phyloP scores from a whole-genome alignment of 1,140 invertebrate species.

The Rhyacophila brunnea region DNA sequence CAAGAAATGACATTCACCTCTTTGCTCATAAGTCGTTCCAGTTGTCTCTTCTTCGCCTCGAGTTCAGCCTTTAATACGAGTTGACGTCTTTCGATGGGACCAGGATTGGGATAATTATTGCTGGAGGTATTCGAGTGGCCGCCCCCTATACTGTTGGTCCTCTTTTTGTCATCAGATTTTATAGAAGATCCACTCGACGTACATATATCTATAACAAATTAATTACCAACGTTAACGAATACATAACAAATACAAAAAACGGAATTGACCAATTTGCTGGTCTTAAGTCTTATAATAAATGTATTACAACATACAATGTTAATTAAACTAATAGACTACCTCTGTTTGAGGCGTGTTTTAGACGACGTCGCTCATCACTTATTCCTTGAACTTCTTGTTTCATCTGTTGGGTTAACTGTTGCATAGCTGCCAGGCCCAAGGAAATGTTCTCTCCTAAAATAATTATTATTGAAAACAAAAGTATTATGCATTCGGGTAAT shows the following conservation, averaged over 20 bases:
- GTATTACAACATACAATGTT: neutral
- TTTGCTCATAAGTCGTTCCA: conserved; percentile 48
- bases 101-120: neutral
- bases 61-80: conserved; percentile 47
- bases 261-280: no score
- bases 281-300: no score
- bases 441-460: conserved; percentile 9
- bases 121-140: conserved; percentile 14
- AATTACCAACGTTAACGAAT: neutral
- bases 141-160: conserved; percentile 45
- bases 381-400: conserved; percentile 31
- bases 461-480: no score
- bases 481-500: no score
- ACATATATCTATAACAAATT: conserved; percentile 18
- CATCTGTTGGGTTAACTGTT: conserved; percentile 25
- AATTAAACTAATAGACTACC: conserved; percentile 5
- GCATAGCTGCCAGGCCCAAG: conserved; percentile 22
- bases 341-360: conserved; percentile 28
- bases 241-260: no score
- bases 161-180: conserved; percentile 40
- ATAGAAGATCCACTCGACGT: conserved; percentile 28
- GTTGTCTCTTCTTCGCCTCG: conserved; percentile 48
- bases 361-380: conserved; percentile 20
- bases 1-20: conserved; percentile 38
- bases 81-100: conserved; percentile 44